Conservation (phyloP, 2,888 invertebrate genomes). For the Pandemis corylana region DNA sequence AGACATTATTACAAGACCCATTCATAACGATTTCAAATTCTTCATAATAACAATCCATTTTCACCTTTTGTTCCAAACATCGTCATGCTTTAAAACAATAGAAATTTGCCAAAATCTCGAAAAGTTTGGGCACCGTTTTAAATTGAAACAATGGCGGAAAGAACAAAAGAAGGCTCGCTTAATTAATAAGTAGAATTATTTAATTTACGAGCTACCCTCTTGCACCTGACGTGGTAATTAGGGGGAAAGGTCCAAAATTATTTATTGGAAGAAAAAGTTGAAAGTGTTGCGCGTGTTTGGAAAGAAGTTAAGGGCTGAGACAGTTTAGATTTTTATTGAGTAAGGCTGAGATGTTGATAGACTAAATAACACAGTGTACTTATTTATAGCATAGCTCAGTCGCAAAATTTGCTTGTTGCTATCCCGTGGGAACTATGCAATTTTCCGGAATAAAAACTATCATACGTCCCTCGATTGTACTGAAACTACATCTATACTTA, state of each 20-base stretch:
- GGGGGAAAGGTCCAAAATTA: slow-evolving; percentile 27
- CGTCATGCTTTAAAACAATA: slow-evolving; percentile 33
- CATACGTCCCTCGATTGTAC: too few species aligned
- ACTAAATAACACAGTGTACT: too few species aligned
- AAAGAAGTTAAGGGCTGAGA: not conserved
- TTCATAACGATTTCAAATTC: slow-evolving; percentile 12
- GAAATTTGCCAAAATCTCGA: slow-evolving; percentile 40
- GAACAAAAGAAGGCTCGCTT: slow-evolving; percentile 39
- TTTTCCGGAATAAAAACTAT: too few species aligned
- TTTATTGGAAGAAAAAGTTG: slow-evolving; percentile 33
- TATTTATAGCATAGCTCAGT: too few species aligned
- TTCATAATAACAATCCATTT: slow-evolving; percentile 38
- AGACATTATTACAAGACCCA: slow-evolving; percentile 16
- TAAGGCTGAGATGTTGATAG: not conserved
- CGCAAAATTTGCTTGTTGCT: too few species aligned
- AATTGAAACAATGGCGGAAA: slow-evolving; percentile 36
- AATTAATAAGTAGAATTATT: slow-evolving; percentile 42
- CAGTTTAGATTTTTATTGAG: not conserved
- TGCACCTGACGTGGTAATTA: slow-evolving; percentile 39
- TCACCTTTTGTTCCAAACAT: slow-evolving; percentile 34
- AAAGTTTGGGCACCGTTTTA: slow-evolving; percentile 38
- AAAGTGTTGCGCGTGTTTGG: slow-evolving; percentile 11
- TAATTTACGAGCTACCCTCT: slow-evolving; percentile 34
- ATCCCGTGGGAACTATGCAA: too few species aligned
- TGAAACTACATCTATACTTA: too few species aligned